Conservation (phyloP, 2,113 vertebrate species). For the Chloropsis cyanopogon region DNA sequence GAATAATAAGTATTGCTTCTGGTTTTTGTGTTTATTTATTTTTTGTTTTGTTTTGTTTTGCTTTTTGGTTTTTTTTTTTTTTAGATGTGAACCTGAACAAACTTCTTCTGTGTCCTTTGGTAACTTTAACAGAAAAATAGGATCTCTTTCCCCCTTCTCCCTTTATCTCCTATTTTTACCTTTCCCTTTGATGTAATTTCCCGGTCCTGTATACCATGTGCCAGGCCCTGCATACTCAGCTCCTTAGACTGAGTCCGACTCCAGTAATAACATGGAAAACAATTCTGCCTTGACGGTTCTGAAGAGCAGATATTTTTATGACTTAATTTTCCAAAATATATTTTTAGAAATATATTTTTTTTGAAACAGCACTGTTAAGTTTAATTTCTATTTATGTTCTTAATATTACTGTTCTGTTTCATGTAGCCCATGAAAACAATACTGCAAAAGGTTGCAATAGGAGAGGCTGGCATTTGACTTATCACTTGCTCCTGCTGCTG, state of each 20-base stretch:
- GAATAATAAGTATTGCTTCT: not conserved
- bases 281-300: not conserved
- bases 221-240: not conserved
- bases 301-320: not conserved
- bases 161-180: not conserved
- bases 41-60: too few species aligned
- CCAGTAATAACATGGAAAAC: not conserved
- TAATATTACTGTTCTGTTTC: not conserved
- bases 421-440: not conserved
- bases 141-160: not conserved
- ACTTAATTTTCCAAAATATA: not conserved
- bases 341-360: conserved; percentile 10
- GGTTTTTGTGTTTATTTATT: not conserved
- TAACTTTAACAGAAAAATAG: not conserved
- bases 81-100: not conserved
- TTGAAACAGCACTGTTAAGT: not conserved
- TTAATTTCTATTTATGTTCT: not conserved
- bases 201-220: not conserved
- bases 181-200: not conserved
- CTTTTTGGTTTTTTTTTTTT: not conserved
- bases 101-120: not conserved
- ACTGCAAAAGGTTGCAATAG: not conserved
- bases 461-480: not conserved
- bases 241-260: not conserved
- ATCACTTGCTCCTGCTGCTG: not conserved